phyloP scores from a whole-genome alignment of 2,797 vertebrate species.

The Varecia variegata region DNA sequence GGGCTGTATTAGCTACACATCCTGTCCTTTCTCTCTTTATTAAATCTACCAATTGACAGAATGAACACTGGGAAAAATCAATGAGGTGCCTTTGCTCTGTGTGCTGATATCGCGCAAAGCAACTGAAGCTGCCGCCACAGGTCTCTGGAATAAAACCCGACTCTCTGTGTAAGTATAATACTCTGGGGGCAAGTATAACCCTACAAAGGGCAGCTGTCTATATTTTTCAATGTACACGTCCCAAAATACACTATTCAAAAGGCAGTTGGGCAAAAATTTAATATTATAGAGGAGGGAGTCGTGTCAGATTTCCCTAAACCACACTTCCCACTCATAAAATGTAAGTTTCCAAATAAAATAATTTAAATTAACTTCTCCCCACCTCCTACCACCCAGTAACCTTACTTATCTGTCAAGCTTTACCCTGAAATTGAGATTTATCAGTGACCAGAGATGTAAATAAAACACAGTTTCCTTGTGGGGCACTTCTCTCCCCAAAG shows the following conservation, averaged over 20 bases:
- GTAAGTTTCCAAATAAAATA: conserved; percentile 46
- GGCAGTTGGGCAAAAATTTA: neutral
- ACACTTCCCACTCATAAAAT: conserved; percentile 55
- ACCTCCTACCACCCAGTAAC: neutral
- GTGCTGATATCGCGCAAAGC: neutral
- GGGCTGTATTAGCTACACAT: neutral
- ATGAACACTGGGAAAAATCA: neutral
- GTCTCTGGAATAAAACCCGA: neutral
- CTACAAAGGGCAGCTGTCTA: neutral
- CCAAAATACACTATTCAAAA: neutral
- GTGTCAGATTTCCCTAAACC: conserved; percentile 10
- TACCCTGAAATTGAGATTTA: conserved; percentile 29
- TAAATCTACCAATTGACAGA: neutral
- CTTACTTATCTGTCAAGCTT: neutral
- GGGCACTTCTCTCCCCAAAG: neutral
- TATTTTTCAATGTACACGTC: neutral
- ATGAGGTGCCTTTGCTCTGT: neutral
- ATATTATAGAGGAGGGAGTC: neutral
- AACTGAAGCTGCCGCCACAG: neutral
- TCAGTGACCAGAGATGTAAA: neutral
- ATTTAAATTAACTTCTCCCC: conserved; percentile 16
- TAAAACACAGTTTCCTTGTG: neutral
- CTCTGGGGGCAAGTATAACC: neutral
- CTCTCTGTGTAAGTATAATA: neutral
- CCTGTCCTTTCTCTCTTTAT: neutral